These are phyloP conservation scores for Coracias cyanogaster DNA, from an alignment of 2,797 vertebrate genomes.

Conservation along the genomic window DNA sequence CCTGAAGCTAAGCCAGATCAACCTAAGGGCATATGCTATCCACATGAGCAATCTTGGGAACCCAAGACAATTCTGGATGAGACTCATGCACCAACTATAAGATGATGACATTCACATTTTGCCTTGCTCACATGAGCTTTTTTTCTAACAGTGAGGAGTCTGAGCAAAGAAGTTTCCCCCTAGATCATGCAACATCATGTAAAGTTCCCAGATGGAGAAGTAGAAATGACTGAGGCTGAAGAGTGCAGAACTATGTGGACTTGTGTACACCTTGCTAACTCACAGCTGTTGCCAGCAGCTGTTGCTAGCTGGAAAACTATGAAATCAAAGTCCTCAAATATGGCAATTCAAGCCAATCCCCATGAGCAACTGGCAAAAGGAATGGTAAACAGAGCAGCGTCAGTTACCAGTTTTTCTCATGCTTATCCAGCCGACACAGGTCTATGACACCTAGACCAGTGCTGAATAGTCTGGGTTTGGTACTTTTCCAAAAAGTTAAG, in stretches of 20 bases:
- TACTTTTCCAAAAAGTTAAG: neutral
- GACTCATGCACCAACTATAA: neutral
- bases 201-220: neutral
- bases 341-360: neutral
- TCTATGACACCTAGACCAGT: neutral
- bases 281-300: neutral
- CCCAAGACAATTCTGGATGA: neutral
- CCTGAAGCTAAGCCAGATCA: neutral
- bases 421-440: neutral
- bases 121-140: neutral
- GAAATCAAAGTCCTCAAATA: neutral
- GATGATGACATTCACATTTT: neutral
- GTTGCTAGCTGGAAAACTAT: neutral
- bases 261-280: neutral
- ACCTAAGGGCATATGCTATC: neutral
- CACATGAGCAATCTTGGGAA: neutral
- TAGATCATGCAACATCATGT: neutral
- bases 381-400: neutral
- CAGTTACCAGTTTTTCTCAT: neutral
- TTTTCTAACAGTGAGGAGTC: neutral
- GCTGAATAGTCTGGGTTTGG: neutral
- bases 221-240: neutral
- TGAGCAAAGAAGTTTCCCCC: neutral
- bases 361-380: neutral
- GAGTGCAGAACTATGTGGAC: neutral